These are phyloP conservation scores for Amphipyra tragopoginis DNA, from an alignment of 2,888 invertebrate species.

Conservation along the genomic window DNA sequence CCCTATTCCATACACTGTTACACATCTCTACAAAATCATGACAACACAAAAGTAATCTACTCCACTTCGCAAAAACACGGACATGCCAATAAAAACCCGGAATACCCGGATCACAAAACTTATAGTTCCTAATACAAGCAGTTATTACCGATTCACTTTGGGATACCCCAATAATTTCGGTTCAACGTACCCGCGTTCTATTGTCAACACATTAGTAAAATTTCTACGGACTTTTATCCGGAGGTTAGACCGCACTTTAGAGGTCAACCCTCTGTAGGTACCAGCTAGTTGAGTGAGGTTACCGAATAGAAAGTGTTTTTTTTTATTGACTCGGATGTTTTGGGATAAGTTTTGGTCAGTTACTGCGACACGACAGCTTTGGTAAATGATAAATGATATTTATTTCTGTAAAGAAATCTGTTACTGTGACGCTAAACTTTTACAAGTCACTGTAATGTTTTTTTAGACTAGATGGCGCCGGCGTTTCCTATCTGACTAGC, in stretches of 20 bases:
- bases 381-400: no score
- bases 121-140: slow-evolving; percentile 28
- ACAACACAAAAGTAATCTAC: neutral
- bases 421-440: no score
- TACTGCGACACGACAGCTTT: no score
- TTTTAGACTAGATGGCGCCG: no score
- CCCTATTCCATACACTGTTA: no score
- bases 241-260: slow-evolving; percentile 23
- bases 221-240: slow-evolving; percentile 52
- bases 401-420: no score
- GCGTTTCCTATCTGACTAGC: no score
- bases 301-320: slow-evolving; percentile 14
- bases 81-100: slow-evolving; percentile 21
- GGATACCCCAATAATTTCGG: slow-evolving; percentile 50
- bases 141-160: slow-evolving; percentile 34
- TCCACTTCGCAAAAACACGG: slow-evolving; percentile 11
- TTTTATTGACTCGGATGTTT: neutral
- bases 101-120: slow-evolving; percentile 18
- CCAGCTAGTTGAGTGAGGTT: slow-evolving; percentile 32
- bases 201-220: slow-evolving; percentile 60
- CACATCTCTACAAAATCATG: neutral
- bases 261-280: slow-evolving; percentile 27
- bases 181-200: slow-evolving; percentile 21
- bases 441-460: no score
- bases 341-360: no score